Base-by-base conservation (phyloP, 1,140 invertebrate genomes). In the Tetraneura akinire region DNA sequence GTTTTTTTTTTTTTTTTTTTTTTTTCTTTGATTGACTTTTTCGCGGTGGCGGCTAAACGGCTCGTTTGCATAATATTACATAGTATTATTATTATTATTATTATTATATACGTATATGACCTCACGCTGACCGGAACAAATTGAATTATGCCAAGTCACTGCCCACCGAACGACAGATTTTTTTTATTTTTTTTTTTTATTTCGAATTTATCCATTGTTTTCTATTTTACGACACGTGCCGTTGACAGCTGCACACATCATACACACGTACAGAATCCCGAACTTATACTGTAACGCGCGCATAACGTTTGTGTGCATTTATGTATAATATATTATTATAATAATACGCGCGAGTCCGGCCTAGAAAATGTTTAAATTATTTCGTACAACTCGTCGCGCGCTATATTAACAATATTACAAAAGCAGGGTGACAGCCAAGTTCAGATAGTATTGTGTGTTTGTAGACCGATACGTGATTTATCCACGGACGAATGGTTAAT, bases 121-220 rank as follows among this genome's bases (percentile, higher is more conserved):
- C 74, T 60, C 74, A 62, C 74, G 74, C 74, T 78, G 74, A 78
- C 74, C 74, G 74, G 74, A 62, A 78, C 74, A 78, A 78, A 78
- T 78, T 45, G 74, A 78, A 78, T 78, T 47, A 78, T 62, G 74
- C 74, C 74, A 32, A 78, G 55, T 78, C 74, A 60, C 74, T 62
- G 74, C 74, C 74, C 74, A 47, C 74, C 74, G 37, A 55, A 55
- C 29, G 49, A 53, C 73, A 55, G 51, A 76, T 76, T 76, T 55
- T 57, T 74, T 74, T 74, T 57, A 23, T 9, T n/a, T 47, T 26
- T n/a, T 47, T 26, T 37, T 18, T 37, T 23, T 74, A n/a, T 74
- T 55, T 21, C 49, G n/a, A n/a, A n/a, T n/a, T n/a, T n/a, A 49
- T 51, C 49, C 11, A 49, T 21, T 66, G 62, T 66, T 66, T 66